Evolutionary conservation across 1,140 invertebrate genomes (phyloP), one percentile per base, ranked within the genome.

Genomic region (Acromyrmex heyeri): DNA sequence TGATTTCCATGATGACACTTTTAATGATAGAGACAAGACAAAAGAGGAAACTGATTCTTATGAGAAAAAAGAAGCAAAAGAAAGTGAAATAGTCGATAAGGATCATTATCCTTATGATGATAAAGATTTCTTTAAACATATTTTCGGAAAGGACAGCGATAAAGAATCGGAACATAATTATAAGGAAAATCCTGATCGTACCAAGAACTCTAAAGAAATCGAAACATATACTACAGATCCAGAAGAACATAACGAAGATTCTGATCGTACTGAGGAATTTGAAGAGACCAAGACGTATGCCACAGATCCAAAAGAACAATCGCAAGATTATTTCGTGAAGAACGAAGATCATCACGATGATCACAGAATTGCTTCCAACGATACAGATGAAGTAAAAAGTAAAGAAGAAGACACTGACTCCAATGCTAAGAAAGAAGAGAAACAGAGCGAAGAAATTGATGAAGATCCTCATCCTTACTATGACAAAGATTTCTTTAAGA

Each of bases 401-500:
- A 64, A 16, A 65, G 34, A 81, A 70, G 30, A 59, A 8, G 16
- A 55, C 8, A 21, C 7, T 18, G n/a, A 55, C 0, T 30, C 44
- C 78, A n/a, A 70, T 12, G 48, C 53, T 44, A n/a, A 86, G 18
- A 30, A 70, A 8, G 44, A 86, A 48, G 38, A 10, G 16, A 64
- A 73, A 76, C 55, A 62, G 16, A 59, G 77, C 30, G 77, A 81
- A 4, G 16, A 12, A 38, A 24, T 7, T 27, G 16, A 10, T n/a
- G n/a, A 69, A n/a, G 59, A 87, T 57, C 14, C 72, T 18, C 53
- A 79, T 77, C 7, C 64, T 69, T 62, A 82, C 10, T 61, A 61
- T 5, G 76, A 86, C 21, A 57, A 90, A 16, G 75, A 90, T 59
- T 76, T 83, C 21, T 59, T 86, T 53, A 65, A 50, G 5, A 30